Evolutionary conservation across 2,797 vertebrate genomes (phyloP), one percentile per base, ranked within the genome.

Genomic region (Aselliscus stoliczkanus): DNA sequence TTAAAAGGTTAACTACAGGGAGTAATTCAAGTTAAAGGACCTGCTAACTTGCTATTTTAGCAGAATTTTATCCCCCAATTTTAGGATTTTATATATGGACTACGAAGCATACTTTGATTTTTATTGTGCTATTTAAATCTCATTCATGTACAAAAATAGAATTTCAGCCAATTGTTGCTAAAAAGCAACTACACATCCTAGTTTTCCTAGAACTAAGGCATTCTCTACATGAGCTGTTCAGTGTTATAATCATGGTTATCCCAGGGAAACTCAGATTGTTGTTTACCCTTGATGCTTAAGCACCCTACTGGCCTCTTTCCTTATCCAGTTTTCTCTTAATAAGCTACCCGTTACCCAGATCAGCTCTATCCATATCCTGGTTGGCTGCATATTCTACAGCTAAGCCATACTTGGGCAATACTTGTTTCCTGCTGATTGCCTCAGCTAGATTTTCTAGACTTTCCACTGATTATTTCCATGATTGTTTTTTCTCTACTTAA

Each of bases 71-170:
- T 13, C 37, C 50, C 21, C 10, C 58, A 84, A 72, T 77, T 70
- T 84, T 9, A 83, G 58, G 8, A 13, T 80, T 95, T 69, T 84
- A 65, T 73, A 67, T 80, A 58, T 42, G 87, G 39, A 70, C 25
- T 77, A 44, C 75, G 44, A 70, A 64, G 52, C 58, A 91, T 29
- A 73, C 1, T 42, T 77, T 79, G 25, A 90, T 87, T 73, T 94
- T 86, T 83, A n/a, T 20, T 77, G 39, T 94, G 9, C 83, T 84
- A 72, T 42, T 94, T 85, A 94, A 83, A 69, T 85, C 17, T 62
- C 60, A 50, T 37, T 47, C 39, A 69, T 75, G 4, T 65, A 12
- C 9, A 77, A 92, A 54, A n/a, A 75, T 37, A 86, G 27, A 87
- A 85, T 50, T 84, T 92, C 2, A 65, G 27, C 9, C 29, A 85